Conservation (phyloP, 2,797 vertebrate species). For the Falco cherrug region DNA sequence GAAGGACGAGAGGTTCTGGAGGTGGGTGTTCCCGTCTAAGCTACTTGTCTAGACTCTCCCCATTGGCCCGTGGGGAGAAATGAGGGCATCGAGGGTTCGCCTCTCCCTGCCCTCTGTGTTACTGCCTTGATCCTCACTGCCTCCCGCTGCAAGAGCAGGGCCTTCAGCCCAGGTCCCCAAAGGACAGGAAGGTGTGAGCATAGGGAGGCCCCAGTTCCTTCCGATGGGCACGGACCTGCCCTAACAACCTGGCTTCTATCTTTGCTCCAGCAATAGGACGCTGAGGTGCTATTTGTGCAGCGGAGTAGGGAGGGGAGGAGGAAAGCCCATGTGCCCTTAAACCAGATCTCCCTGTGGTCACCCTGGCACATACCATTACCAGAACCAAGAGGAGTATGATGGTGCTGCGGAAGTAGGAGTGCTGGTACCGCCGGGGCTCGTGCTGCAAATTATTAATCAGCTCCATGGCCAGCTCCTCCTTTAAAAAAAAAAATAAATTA, state of each 20-base stretch:
- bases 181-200: not conserved
- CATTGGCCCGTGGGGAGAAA: rapidly evolving
- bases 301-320: not conserved
- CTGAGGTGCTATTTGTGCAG: not conserved
- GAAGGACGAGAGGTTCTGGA: rapidly evolving
- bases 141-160: not conserved
- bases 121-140: not conserved
- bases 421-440: slow-evolving; percentile 70
- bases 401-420: slow-evolving; percentile 86
- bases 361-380: slow-evolving; percentile 78
- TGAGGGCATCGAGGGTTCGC: rapidly evolving
- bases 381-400: slow-evolving; percentile 83
- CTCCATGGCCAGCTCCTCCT: slow-evolving; percentile 91
- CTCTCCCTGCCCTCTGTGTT: not conserved
- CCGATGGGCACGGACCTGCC: not conserved
- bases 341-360: rapidly evolving
- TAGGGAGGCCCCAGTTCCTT: not conserved
- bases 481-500: not conserved
- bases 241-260: not conserved
- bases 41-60: not conserved
- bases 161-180: not conserved
- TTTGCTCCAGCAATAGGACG: not conserved
- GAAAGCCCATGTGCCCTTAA: not conserved
- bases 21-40: not conserved
- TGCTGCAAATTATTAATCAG: slow-evolving; percentile 81